Conservation (phyloP, 2,113 vertebrate genomes). For the Cottus gobio region DNA sequence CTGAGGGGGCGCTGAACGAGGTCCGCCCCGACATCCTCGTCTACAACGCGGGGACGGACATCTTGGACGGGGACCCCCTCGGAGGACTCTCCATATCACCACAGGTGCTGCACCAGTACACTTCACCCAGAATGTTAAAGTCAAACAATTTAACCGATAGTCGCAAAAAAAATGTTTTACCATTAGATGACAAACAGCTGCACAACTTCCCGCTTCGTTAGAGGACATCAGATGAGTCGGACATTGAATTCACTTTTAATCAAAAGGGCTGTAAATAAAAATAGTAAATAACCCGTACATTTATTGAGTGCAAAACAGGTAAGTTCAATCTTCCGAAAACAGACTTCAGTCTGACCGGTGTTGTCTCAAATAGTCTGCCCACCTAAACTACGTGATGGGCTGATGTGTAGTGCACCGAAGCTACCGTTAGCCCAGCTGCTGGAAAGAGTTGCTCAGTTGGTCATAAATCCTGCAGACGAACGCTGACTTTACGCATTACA, state of each 20-base stretch:
- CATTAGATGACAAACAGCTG: neutral
- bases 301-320: neutral
- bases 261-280: neutral
- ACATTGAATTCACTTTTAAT: neutral
- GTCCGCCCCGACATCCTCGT: conserved; percentile 88
- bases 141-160: neutral
- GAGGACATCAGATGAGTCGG: no score
- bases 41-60: conserved; percentile 95
- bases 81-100: conserved; percentile 94
- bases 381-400: neutral
- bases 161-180: neutral
- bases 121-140: neutral
- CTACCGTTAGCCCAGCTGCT: neutral
- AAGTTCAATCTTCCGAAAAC: neutral
- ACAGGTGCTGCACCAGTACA: conserved; percentile 80
- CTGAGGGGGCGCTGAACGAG: conserved; percentile 88
- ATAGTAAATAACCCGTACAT: neutral
- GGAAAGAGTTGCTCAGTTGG: neutral
- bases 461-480: neutral
- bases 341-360: neutral
- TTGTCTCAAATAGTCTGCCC: neutral
- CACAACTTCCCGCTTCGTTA: neutral
- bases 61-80: conserved; percentile 93
- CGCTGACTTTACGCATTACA: neutral
- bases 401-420: neutral